These are phyloP conservation scores for Gibbula magus DNA, from an alignment of 2,888 invertebrate species.

Conservation along the genomic window DNA sequence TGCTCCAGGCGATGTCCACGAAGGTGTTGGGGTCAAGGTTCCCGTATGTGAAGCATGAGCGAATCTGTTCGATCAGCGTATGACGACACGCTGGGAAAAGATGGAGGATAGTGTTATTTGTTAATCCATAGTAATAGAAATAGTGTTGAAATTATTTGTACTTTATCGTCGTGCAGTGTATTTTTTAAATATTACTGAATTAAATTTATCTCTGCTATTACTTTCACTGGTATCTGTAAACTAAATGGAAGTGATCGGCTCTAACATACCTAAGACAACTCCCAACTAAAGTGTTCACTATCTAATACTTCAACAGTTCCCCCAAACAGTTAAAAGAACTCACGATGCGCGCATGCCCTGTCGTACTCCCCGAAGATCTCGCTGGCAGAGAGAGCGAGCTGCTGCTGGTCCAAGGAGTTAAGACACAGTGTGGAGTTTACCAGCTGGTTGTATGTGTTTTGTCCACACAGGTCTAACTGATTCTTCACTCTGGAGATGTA, in stretches of 20 bases:
- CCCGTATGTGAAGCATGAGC: conserved; percentile 44
- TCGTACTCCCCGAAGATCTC: conserved; percentile 44
- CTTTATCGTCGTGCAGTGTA: too few species aligned
- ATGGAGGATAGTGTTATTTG: too few species aligned
- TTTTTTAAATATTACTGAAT: too few species aligned
- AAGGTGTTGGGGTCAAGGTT: conserved; percentile 41
- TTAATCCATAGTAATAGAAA: neutral
- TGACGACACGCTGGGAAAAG: conserved; percentile 43
- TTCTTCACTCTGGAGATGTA: conserved; percentile 39
- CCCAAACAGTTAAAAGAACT: neutral
- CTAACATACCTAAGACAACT: too few species aligned
- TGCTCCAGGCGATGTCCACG: conserved; percentile 36
- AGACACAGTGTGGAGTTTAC: conserved; percentile 40
- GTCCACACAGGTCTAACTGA: conserved; percentile 42
- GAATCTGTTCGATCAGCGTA: conserved; percentile 42
- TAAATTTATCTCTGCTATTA: too few species aligned
- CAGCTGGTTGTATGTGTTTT: conserved; percentile 36
- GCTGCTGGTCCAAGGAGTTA: conserved; percentile 37
- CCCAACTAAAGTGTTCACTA: too few species aligned
- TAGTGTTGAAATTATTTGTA: neutral
- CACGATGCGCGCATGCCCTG: conserved; percentile 41
- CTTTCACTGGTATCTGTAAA: too few species aligned
- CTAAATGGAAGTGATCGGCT: too few species aligned
- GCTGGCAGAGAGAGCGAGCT: conserved; percentile 35
- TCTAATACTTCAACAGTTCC: too few species aligned